Evolutionary conservation across 2,113 vertebrate species (phyloP).

Genomic region (Festucalex cinctus): DNA sequence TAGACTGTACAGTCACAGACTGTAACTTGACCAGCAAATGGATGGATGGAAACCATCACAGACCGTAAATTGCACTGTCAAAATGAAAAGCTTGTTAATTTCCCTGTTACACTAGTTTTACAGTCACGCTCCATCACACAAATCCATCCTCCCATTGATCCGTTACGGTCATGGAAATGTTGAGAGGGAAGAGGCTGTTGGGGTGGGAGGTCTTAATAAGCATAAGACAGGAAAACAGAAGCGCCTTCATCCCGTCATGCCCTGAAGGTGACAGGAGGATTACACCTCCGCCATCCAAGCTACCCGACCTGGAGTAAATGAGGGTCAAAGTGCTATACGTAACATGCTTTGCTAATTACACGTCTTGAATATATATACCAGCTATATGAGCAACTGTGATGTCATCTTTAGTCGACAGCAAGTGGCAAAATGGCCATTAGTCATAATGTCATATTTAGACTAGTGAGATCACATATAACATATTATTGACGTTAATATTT

Average conservation of each 20-base stretch:
- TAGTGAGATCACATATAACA: too few species aligned
- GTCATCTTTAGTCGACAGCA: too few species aligned
- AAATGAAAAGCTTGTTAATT: constrained; percentile 1
- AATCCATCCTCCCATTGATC: neutral
- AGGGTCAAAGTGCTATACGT: constrained; percentile 49
- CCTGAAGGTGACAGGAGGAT: constrained; percentile 63
- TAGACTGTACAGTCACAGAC: too few species aligned
- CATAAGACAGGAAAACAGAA: constrained; percentile 38
- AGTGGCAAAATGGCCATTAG: too few species aligned
- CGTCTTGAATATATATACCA: constrained; percentile 62
- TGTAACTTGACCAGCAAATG: too few species aligned
- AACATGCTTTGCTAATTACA: constrained; percentile 57
- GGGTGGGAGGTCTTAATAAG: constrained; percentile 31
- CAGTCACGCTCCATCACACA: constrained; percentile 6
- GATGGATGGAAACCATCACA: too few species aligned
- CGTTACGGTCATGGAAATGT: constrained; percentile 10
- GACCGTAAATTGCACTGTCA: neutral
- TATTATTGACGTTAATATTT: too few species aligned
- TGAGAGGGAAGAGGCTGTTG: too few species aligned
- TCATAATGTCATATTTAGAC: too few species aligned
- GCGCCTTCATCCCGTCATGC: constrained; percentile 30
- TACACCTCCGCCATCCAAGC: constrained; percentile 47
- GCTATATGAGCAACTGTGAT: constrained; percentile 20
- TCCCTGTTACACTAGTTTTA: neutral
- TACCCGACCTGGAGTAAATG: constrained; percentile 24